Conservation (phyloP, 2,113 vertebrate genomes). For the Clarias macrocephalus region DNA sequence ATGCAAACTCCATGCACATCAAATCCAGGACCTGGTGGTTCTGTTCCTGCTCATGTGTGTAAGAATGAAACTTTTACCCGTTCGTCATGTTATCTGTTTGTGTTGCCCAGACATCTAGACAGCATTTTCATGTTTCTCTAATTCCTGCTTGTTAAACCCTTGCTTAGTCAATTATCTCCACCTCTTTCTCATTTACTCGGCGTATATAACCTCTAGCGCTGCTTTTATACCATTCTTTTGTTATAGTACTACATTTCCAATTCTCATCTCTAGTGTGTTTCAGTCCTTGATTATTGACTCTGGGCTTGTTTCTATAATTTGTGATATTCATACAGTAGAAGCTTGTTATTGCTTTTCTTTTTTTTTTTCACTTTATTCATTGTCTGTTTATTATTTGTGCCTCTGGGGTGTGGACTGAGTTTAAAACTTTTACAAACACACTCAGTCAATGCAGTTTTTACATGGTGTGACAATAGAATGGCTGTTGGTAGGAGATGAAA, state of each 20-base stretch:
- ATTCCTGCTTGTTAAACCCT: neutral
- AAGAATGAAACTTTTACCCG: too few relatives aligned
- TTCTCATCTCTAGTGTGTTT: neutral
- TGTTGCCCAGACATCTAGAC: neutral
- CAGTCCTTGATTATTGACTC: neutral
- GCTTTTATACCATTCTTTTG: neutral
- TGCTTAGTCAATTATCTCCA: neutral
- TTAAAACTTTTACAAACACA: neutral
- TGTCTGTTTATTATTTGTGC: neutral
- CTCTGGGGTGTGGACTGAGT: neutral
- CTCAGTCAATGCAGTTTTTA: neutral
- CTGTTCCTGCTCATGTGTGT: neutral
- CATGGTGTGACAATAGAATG: neutral
- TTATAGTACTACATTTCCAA: neutral
- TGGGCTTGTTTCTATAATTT: neutral
- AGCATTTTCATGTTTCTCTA: neutral
- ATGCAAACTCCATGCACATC: too few relatives aligned
- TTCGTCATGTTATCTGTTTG: neutral
- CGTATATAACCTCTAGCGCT: neutral
- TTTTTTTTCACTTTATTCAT: neutral
- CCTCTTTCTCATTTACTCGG: neutral
- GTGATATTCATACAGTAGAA: neutral
- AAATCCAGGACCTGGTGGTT: neutral
- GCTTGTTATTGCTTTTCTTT: neutral
- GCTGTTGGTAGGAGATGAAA: neutral